Percentiles rank a stretch among this genome's conserved stretches.
phyloP scores from a whole-genome alignment of 2,113 vertebrate species.

The Microtus oregoni region DNA sequence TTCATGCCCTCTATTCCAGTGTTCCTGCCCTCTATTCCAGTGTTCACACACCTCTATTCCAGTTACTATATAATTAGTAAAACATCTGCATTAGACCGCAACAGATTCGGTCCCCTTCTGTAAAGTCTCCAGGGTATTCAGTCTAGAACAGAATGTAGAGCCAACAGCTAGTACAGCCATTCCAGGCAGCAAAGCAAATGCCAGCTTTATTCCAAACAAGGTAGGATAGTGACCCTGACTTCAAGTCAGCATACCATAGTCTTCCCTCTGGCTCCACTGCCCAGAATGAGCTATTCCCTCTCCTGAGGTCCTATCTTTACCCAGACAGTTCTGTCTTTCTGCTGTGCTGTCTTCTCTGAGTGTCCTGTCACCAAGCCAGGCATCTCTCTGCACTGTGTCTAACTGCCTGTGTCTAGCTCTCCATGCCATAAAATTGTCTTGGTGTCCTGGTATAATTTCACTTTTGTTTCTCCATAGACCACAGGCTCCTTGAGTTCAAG shows the following conservation, averaged over 20 bases:
- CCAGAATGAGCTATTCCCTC: not conserved
- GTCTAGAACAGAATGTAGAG: not conserved
- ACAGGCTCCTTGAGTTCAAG: not conserved
- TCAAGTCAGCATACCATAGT: not conserved
- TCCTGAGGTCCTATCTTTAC: no score
- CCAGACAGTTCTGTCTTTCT: not conserved
- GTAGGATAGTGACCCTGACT: not conserved
- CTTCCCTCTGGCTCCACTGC: not conserved
- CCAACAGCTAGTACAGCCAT: not conserved
- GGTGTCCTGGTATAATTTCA: not conserved
- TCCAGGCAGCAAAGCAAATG: not conserved
- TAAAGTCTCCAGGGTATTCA: not conserved
- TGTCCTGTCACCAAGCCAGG: not conserved
- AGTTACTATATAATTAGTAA: not conserved
- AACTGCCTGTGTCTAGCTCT: not conserved
- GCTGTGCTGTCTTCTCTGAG: not conserved
- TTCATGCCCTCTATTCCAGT: not conserved
- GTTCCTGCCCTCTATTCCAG: not conserved
- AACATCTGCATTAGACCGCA: not conserved
- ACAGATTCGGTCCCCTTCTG: not conserved
- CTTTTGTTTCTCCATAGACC: conserved; percentile 1
- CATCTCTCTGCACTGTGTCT: no score
- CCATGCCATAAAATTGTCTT: not conserved
- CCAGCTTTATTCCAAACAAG: not conserved
- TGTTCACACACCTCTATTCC: not conserved